A percentile compares a stretch with the other conserved stretches of the same genome.
Evolutionary conservation across 2,888 invertebrate species (phyloP).

Genomic region (Dasysyrphus tricinctus): DNA sequence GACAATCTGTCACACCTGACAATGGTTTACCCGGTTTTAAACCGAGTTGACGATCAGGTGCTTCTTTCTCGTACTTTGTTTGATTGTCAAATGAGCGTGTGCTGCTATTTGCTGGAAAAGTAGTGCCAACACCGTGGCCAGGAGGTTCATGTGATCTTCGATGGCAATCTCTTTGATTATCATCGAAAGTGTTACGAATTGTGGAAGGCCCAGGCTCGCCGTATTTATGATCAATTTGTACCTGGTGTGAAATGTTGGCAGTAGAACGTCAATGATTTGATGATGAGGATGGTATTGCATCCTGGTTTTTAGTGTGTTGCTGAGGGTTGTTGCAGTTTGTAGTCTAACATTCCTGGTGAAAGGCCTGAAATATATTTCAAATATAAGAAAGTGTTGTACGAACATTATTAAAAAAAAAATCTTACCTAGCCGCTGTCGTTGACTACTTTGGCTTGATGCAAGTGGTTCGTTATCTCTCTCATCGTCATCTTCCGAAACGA

Average conservation of each 20-base stretch:
- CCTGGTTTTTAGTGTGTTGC: slow-evolving; percentile 60
- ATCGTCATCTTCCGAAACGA: slow-evolving; percentile 78
- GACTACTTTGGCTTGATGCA: slow-evolving; percentile 79
- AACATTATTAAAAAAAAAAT: neutral
- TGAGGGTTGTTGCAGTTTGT: slow-evolving; percentile 38
- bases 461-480: slow-evolving; percentile 82
- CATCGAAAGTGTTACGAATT: too few relatives aligned
- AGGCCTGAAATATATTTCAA: neutral
- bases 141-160: too few relatives aligned
- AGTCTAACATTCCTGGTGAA: too few relatives aligned
- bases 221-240: slow-evolving; percentile 82
- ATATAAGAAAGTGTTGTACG: neutral
- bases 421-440: slow-evolving; percentile 67
- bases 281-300: slow-evolving; percentile 64
- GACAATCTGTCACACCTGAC: too few relatives aligned
- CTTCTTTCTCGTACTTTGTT: too few relatives aligned
- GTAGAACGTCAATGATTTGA: slow-evolving; percentile 71
- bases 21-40: too few relatives aligned
- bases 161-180: too few relatives aligned
- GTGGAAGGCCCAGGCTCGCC: too few relatives aligned
- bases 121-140: too few relatives aligned
- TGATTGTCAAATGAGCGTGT: too few relatives aligned
- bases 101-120: too few relatives aligned
- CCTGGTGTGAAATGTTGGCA: slow-evolving; percentile 69
- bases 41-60: too few relatives aligned